Evolutionary conservation across 1,140 invertebrate species (phyloP).

Genomic region (Acyrthosiphon pisum): DNA sequence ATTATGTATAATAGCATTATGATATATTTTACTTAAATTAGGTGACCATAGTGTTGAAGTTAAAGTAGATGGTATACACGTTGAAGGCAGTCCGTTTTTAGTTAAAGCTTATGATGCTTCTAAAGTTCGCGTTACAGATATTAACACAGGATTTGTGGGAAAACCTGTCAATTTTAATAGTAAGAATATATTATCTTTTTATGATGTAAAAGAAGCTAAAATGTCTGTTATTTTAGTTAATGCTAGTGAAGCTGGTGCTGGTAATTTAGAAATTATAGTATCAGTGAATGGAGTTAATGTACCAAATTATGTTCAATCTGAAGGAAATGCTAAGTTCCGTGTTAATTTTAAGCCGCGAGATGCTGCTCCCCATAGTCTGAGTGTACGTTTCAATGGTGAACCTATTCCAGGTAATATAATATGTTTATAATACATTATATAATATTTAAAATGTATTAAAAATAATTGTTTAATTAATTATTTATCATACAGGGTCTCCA

Average conservation of each 20-base stretch:
- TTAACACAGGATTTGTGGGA: constrained; percentile 85
- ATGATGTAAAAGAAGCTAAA: neutral
- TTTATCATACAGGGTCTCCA: constrained; percentile 74
- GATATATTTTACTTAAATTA: constrained; percentile 61
- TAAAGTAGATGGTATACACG: constrained; percentile 78
- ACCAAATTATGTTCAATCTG: constrained; percentile 96
- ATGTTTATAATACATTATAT: neutral
- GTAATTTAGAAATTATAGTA: constrained; percentile 97
- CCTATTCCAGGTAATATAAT: constrained; percentile 78
- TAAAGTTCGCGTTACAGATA: constrained; percentile 89
- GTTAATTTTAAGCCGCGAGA: constrained; percentile 98
- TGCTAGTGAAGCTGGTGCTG: constrained; percentile 84
- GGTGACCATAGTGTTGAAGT: constrained; percentile 93
- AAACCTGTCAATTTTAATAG: constrained; percentile 93
- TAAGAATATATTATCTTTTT: constrained; percentile 66
- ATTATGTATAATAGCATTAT: neutral
- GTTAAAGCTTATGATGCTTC: constrained; percentile 95
- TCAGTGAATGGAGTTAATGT: constrained; percentile 97
- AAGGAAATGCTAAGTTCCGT: constrained; percentile 93
- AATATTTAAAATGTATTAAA: neutral
- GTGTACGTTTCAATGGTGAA: constrained; percentile 95
- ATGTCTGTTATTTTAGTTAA: constrained; percentile 69
- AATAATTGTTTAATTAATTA: neutral
- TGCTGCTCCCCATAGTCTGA: constrained; percentile 84
- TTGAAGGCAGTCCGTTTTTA: constrained; percentile 92